Evolutionary conservation across 2,888 invertebrate genomes (phyloP), one percentile per base, ranked within the genome.

Genomic region (Caenorhabditis sp.): DNA sequence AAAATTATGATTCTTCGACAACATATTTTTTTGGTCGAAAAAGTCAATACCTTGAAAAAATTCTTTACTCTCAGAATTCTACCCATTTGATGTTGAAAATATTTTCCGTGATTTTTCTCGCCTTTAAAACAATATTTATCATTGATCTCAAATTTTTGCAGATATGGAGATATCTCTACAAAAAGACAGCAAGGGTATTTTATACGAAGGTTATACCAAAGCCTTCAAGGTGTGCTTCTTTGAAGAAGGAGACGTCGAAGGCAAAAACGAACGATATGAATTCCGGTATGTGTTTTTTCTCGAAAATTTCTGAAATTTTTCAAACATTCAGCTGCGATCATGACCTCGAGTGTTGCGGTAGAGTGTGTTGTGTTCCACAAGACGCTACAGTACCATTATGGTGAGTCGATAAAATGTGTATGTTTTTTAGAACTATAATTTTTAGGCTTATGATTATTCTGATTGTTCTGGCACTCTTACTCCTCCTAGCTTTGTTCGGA

Each of bases 241-340:
- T 69, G 86, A 86, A 62, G 86, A 86, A 60, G 82, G 82, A 36
- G 78, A 77, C 60, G 83, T 86, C 26, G 74, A 80, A 60, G 86
- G 86, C 23, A 78, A 78, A 58, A 86, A 86, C 67, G 86, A 86
- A 76, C 81, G 86, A 71, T 86, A 86, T 78, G 86, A 84, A 66
- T 83, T 82, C 69, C 80, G 83, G 83, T 83, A 43, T 27, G 43
- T 62, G n/a, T n/a, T n/a, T n/a, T n/a, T n/a, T 65, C 14, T 55
- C 2, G 19, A 31, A 17, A 49, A 23, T n/a, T 43, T 4, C 49
- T 60, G 27, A 37, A 49, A 49, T 21, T 27, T 31, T 50, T 69
- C 53, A 21, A 27, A 66, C 21, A 66, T 65, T n/a, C 60, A 85
- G 86, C 65, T 86, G 86, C 72, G 83, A 86, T 66, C 68, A 81